These are phyloP conservation scores for Nemotelus pantherinus DNA, from an alignment of 2,888 invertebrate species.

Conservation along the genomic window DNA sequence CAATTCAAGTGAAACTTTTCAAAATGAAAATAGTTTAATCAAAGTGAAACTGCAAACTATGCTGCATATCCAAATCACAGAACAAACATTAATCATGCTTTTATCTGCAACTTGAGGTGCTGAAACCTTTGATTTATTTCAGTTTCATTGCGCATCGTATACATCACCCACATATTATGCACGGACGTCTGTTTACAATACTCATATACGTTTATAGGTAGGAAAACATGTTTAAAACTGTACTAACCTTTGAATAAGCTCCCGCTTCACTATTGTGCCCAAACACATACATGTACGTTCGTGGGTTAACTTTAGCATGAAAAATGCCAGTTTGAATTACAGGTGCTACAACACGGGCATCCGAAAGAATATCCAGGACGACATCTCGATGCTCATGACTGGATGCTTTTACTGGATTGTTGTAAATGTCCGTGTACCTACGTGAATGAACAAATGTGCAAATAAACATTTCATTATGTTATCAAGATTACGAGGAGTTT, in stretches of 20 bases:
- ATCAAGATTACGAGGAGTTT: slow-evolving; percentile 15
- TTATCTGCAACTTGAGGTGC: slow-evolving; percentile 8
- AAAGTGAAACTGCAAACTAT: slow-evolving; percentile 3
- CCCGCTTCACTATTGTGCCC: slow-evolving; percentile 84
- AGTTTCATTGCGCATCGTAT: not conserved
- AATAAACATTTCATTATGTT: slow-evolving; percentile 35
- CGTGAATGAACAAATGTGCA: slow-evolving; percentile 37
- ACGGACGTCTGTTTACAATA: not conserved
- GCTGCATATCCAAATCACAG: no score
- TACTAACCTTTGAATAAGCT: slow-evolving; percentile 79
- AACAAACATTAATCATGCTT: slow-evolving; percentile 8
- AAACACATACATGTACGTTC: slow-evolving; percentile 89
- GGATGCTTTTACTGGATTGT: slow-evolving; percentile 68
- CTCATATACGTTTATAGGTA: not conserved
- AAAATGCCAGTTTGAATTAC: slow-evolving; percentile 79
- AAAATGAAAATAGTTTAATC: not conserved
- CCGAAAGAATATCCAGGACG: slow-evolving; percentile 87
- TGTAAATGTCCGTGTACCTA: slow-evolving; percentile 70
- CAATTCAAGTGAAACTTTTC: no score
- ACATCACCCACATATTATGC: not conserved
- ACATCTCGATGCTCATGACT: slow-evolving; percentile 75
- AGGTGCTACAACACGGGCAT: slow-evolving; percentile 87
- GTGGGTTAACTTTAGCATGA: slow-evolving; percentile 78
- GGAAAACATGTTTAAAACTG: not conserved
- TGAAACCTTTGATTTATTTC: slow-evolving; percentile 4